Percentiles rank a stretch among this genome's conserved stretches.
Evolutionary conservation across 1,140 invertebrate genomes (phyloP).

Genomic region (Metaphire vulgaris): DNA sequence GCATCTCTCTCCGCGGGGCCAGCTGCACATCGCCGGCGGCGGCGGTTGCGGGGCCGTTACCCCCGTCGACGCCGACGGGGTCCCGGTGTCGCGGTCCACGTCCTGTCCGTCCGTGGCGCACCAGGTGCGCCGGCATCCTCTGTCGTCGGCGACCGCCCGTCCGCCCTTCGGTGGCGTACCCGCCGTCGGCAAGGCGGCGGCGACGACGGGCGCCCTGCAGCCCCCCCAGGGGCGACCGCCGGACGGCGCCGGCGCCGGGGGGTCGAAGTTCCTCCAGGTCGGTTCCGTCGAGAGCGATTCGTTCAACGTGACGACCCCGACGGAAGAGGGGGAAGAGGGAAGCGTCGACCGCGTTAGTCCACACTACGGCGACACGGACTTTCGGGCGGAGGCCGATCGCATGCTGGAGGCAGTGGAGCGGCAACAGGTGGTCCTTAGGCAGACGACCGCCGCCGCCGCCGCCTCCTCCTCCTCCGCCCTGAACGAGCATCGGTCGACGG

Average conservation of each 20-base stretch:
- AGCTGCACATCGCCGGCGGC: background rate
- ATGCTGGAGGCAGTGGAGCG: background rate
- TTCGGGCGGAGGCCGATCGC: background rate
- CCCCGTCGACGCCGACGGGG: no score
- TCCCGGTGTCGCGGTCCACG: conserved; percentile 16
- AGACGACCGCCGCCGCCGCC: background rate
- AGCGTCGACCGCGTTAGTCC: conserved; percentile 7
- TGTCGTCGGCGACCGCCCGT: background rate
- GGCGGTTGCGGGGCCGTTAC: no score
- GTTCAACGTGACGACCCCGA: conserved; percentile 13
- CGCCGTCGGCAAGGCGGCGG: background rate
- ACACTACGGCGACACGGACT: background rate
- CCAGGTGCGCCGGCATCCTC: background rate
- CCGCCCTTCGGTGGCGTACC: background rate
- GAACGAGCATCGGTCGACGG: background rate
- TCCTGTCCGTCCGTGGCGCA: conserved; percentile 16
- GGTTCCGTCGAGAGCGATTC: background rate
- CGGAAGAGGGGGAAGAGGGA: no score
- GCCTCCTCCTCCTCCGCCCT: background rate
- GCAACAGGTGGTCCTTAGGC: background rate
- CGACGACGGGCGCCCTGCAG: no score
- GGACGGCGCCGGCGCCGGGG: background rate
- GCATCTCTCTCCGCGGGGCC: background rate
- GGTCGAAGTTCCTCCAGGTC: conserved; percentile 3
- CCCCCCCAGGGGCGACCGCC: no score